Evolutionary conservation across 2,113 vertebrate species (phyloP).

Genomic region (Hyperopisus bebe): DNA sequence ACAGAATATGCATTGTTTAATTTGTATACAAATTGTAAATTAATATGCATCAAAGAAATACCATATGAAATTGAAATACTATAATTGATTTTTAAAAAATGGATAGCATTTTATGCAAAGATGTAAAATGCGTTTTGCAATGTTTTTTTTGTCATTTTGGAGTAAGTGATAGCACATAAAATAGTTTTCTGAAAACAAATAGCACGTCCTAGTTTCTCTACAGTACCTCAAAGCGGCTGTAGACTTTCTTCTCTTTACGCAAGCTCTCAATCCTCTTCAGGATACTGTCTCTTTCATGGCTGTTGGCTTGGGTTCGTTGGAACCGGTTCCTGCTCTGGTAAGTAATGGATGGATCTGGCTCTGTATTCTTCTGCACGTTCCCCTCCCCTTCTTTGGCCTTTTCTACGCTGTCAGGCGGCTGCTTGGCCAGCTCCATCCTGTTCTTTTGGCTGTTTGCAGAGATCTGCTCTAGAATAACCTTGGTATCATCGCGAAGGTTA

Average conservation of each 20-base stretch:
- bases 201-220: slow-evolving; percentile 59
- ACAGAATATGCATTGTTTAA: neutral
- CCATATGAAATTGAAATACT: neutral
- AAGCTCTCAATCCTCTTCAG: slow-evolving; percentile 93
- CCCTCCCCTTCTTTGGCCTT: slow-evolving; percentile 40
- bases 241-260: slow-evolving; percentile 93
- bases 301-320: slow-evolving; percentile 54
- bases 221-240: slow-evolving; percentile 94
- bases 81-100: neutral
- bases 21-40: neutral
- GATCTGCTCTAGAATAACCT: slow-evolving; percentile 94
- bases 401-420: slow-evolving; percentile 38
- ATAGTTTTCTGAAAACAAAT: neutral
- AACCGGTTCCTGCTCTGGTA: slow-evolving; percentile 63
- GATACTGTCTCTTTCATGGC: slow-evolving; percentile 79
- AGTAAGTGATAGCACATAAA: neutral
- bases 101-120: neutral
- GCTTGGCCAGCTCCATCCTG: slow-evolving; percentile 61
- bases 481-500: slow-evolving; percentile 93
- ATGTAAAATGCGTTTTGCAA: neutral
- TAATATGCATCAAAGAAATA: neutral
- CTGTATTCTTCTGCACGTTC: slow-evolving; percentile 50
- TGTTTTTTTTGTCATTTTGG: neutral
- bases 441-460: slow-evolving; percentile 93
- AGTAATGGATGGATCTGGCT: slow-evolving; percentile 60